phyloP scores from a whole-genome alignment of 2,888 invertebrate species.

The Polydesmus complanatus region DNA sequence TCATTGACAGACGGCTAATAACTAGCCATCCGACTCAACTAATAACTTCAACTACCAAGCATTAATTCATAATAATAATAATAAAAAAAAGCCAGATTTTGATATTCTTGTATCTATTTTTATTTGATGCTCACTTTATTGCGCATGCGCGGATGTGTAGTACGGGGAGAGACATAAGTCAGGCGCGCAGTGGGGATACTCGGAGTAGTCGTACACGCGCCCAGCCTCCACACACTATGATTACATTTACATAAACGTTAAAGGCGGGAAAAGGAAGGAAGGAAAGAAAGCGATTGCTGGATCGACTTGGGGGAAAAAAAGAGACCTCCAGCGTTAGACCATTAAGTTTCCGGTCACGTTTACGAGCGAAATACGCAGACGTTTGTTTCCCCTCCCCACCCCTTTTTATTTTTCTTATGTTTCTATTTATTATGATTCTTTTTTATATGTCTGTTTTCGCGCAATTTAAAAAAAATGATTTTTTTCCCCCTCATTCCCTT shows the following conservation, averaged over 20 bases:
- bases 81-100: neutral
- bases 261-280: too few relatives aligned
- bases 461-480: too few relatives aligned
- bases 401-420: too few relatives aligned
- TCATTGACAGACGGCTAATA: neutral
- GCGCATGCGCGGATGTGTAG: neutral
- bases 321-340: neutral
- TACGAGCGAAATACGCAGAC: conserved; percentile 14
- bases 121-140: neutral
- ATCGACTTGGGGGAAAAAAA: neutral
- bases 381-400: conserved; percentile 8
- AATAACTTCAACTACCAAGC: neutral
- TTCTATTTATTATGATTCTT: too few relatives aligned
- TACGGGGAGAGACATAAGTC: neutral
- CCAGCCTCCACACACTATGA: neutral
- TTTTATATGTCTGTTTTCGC: too few relatives aligned
- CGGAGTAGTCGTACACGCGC: neutral
- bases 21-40: neutral
- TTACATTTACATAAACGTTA: neutral
- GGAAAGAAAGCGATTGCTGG: neutral
- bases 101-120: neutral
- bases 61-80: neutral
- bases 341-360: conserved; percentile 1
- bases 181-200: neutral
- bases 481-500: too few relatives aligned